Evolutionary conservation across 2,797 vertebrate genomes (phyloP).

Genomic region (Gephyroberyx darwinii): DNA sequence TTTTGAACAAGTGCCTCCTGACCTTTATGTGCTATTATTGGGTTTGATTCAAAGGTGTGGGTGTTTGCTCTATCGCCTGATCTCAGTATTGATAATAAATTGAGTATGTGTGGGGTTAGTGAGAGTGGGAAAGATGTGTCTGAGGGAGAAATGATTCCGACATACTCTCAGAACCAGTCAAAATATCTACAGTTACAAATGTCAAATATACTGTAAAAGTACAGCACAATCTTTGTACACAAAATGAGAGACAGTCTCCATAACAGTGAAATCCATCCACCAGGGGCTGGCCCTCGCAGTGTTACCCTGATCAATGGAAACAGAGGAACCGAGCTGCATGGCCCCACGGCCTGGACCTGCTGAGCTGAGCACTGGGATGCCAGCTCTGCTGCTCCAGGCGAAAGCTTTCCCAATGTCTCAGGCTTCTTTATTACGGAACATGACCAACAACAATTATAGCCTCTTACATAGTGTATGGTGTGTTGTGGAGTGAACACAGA

Average conservation of each 20-base stretch:
- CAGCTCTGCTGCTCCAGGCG: constrained; percentile 34
- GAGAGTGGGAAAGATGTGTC: too few species aligned
- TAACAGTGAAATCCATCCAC: constrained; percentile 63
- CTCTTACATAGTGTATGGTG: constrained; percentile 39
- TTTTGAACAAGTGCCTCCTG: too few species aligned
- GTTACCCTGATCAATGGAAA: constrained; percentile 62
- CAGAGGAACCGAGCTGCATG: constrained; percentile 36
- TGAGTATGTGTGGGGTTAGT: too few species aligned
- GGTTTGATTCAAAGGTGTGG: too few species aligned
- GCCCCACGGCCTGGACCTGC: constrained; percentile 43
- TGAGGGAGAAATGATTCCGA: too few species aligned
- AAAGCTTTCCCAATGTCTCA: constrained; percentile 38
- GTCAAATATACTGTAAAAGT: too few species aligned
- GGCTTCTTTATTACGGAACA: constrained; percentile 44
- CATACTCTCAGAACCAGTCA: too few species aligned
- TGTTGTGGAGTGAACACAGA: constrained; percentile 29
- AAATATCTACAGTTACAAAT: too few species aligned
- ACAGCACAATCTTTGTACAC: too few species aligned
- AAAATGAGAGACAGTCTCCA: constrained; percentile 52
- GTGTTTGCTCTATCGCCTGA: too few species aligned
- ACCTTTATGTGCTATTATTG: too few species aligned
- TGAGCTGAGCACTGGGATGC: constrained; percentile 33
- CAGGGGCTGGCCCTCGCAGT: constrained; percentile 48
- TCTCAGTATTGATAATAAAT: too few species aligned
- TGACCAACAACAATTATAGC: constrained; percentile 44